These are phyloP conservation scores for Mermis nigrescens DNA, from an alignment of 2,888 invertebrate genomes.

Conservation along the genomic window DNA sequence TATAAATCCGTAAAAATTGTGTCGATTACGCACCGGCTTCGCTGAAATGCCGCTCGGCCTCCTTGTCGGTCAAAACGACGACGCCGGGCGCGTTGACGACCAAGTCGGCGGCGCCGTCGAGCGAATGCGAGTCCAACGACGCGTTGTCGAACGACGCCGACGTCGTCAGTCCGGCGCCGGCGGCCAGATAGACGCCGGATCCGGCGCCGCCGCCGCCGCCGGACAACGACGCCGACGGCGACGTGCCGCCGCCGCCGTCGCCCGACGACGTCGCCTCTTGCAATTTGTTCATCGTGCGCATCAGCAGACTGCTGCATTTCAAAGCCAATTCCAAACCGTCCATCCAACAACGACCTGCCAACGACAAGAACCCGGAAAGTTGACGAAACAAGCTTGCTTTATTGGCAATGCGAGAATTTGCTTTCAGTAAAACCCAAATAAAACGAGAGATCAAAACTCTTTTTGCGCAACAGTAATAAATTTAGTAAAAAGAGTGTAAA, in stretches of 20 bases:
- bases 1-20: not conserved
- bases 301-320: constrained; percentile 54
- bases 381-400: too few relatives aligned
- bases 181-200: not conserved
- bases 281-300: constrained; percentile 44
- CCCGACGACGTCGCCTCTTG: not conserved
- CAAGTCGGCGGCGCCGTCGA: not conserved
- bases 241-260: not conserved
- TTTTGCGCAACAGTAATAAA: too few relatives aligned
- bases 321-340: constrained; percentile 72
- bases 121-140: not conserved
- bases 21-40: constrained; percentile 4
- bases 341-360: constrained; percentile 62
- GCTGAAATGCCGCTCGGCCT: constrained; percentile 23
- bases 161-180: not conserved
- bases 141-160: not conserved
- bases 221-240: not conserved
- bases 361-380: too few relatives aligned
- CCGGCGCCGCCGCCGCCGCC: not conserved
- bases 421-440: too few relatives aligned
- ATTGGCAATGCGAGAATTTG: too few relatives aligned
- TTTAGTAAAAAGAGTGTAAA: too few relatives aligned
- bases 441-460: too few relatives aligned
- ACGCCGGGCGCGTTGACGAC: constrained; percentile 12
- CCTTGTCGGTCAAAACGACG: constrained; percentile 20